Evolutionary conservation across 1,140 invertebrate species (phyloP).

Genomic region (Diorhabda sublineata): DNA sequence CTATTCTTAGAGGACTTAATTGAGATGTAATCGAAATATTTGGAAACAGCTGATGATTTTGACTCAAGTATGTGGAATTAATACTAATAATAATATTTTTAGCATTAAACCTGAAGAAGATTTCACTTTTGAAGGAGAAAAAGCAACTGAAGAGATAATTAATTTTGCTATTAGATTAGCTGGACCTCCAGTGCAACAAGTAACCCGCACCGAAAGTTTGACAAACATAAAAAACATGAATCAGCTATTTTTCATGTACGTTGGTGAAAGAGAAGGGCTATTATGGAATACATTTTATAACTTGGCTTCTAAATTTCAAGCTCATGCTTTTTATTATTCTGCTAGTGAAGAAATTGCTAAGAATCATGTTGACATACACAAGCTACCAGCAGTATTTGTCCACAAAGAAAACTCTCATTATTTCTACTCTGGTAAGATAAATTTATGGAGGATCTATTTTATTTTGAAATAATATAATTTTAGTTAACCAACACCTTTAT

Average conservation of each 20-base stretch:
- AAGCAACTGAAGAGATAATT: conserved; percentile 86
- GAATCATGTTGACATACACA: conserved; percentile 63
- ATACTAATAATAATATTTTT: conserved; percentile 30
- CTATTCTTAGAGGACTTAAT: too few species aligned
- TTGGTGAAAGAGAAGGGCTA: conserved; percentile 67
- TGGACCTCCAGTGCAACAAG: conserved; percentile 78
- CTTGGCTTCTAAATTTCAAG: conserved; percentile 73
- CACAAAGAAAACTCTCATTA: conserved; percentile 77
- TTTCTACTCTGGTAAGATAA: conserved; percentile 62
- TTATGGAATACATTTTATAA: conserved; percentile 77
- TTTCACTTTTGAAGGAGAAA: conserved; percentile 83
- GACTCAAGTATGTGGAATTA: not conserved
- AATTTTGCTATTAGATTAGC: conserved; percentile 88
- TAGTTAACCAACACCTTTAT: not conserved
- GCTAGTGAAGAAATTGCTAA: conserved; percentile 63
- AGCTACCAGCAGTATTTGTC: conserved; percentile 71
- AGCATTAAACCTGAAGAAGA: conserved; percentile 83
- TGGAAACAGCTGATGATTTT: too few species aligned
- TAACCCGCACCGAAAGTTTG: conserved; percentile 74
- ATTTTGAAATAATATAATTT: not conserved
- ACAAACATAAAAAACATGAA: conserved; percentile 69
- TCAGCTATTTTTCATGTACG: conserved; percentile 83
- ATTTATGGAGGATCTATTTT: conserved; percentile 8
- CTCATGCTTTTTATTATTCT: conserved; percentile 82
- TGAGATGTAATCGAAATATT: too few species aligned